Percentiles rank a stretch among this genome's conserved stretches.
Evolutionary conservation across 2,797 vertebrate genomes (phyloP).

Genomic region (Pseudotriccus pelzelni): DNA sequence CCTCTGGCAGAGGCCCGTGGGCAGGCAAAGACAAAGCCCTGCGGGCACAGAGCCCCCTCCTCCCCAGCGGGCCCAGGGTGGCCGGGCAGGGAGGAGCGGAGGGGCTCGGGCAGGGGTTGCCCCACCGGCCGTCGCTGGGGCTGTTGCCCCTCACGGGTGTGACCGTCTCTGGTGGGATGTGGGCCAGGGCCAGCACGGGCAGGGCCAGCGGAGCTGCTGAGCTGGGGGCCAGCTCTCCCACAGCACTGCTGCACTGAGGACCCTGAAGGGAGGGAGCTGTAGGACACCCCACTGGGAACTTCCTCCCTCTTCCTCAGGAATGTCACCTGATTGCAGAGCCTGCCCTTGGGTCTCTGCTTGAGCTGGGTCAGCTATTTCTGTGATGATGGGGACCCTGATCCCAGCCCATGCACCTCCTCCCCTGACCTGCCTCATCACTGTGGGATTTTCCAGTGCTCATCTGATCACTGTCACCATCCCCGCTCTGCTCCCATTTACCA

Average conservation of each 20-base stretch:
- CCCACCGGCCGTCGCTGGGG: fast-evolving
- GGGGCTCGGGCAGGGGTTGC: not conserved
- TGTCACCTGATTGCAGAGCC: fast-evolving
- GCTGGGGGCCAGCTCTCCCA: not conserved
- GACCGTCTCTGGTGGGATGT: not conserved
- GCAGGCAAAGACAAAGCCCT: not conserved
- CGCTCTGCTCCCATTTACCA: not conserved
- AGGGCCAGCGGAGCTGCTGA: not conserved
- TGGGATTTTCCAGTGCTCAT: not conserved
- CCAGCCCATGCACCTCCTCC: not conserved
- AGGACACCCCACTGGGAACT: not conserved
- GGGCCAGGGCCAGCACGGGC: not conserved
- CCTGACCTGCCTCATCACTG: not conserved
- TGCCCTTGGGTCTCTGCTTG: not conserved
- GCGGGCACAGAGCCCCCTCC: not conserved
- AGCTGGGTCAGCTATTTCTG: not conserved
- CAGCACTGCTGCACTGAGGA: not conserved
- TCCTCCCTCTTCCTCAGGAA: not conserved
- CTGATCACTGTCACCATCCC: not conserved
- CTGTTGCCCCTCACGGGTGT: fast-evolving
- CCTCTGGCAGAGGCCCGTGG: not conserved
- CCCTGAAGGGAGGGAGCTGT: not conserved
- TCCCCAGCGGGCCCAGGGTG: fast-evolving
- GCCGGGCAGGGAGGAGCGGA: not conserved
- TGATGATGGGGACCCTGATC: not conserved